Base-by-base conservation (phyloP, 2,888 invertebrate species). In the Eucera pruinosa region DNA sequence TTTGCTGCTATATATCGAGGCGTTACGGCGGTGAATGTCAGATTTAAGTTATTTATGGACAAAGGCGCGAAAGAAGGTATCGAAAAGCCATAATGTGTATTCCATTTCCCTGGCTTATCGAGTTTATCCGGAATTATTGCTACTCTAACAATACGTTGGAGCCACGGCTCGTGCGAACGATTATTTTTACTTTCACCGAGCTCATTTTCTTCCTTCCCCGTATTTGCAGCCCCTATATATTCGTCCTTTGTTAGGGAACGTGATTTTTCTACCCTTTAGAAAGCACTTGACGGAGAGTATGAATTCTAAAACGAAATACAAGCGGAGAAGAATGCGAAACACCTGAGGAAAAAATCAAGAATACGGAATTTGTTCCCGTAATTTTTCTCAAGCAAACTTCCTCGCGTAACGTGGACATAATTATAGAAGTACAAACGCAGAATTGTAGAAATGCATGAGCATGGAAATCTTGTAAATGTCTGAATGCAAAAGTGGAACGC, bases 21-120 rank as follows among this genome's bases (percentile, higher is more conserved):
- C 36, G 13, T 71, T 65, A 47, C 20, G 30, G 20, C 54, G 75
- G 39, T 55, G 45, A 70, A 67, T 48, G 79, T 66, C 62, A 30
- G 73, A 70, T 67, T 70, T 45, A 30, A 60, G 48, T 80, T 75
- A 79, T 70, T 54, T 55, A 60, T 13, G 62, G 33, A 30, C 4
- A 9, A 33, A 60, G 39, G 18, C 45, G 48, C 58, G 54, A 45
- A 39, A 47, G 70, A 30, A 47, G 25, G 45, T 64, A 80, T 80
- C 67, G 80, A 64, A 67, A 79, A 67, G 48, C 70, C 64, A 78
- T 79, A 80, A 80, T 60, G 43, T 54, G 72, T 57, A 43, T 73
- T 73, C 57, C 47, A 57, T 71, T 68, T 27, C 18, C 3, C 9
- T 33, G 41, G 64, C 62, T 76, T 76, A 71, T 33, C 20, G 47